Percentiles rank a stretch among this genome's conserved stretches.
Evolutionary conservation across 1,140 invertebrate genomes (phyloP).

Genomic region (Ceratosolen solmsi): DNA sequence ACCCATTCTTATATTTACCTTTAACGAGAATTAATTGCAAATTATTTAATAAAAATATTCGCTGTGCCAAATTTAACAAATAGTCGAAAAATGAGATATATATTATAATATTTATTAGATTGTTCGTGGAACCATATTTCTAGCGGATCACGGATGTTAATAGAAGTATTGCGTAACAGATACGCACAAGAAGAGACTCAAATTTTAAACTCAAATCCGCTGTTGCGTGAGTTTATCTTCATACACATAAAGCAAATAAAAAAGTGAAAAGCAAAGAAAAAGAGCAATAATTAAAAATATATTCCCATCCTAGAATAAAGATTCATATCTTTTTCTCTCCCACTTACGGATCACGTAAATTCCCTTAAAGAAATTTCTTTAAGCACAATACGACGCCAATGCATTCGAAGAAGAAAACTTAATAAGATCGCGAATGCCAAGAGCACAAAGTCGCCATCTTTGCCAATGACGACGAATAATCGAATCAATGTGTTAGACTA

Average conservation of each 20-base stretch:
- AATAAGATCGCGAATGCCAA: slow-evolving; percentile 20
- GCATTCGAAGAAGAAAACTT: neutral
- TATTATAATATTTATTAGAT: neutral
- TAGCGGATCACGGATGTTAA: slow-evolving; percentile 73
- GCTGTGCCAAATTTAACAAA: too few species aligned
- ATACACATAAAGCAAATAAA: neutral
- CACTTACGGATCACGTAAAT: too few species aligned
- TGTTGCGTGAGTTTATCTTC: neutral
- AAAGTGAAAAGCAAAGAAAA: neutral
- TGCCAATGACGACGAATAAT: neutral
- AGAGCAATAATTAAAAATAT: slow-evolving; percentile 22
- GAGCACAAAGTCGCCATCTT: slow-evolving; percentile 31
- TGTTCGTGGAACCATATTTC: slow-evolving; percentile 65
- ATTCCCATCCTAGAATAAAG: neutral
- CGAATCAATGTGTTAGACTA: neutral
- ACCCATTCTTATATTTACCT: too few species aligned
- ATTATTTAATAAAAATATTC: too few species aligned
- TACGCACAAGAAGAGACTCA: slow-evolving; percentile 56
- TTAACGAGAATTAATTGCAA: too few species aligned
- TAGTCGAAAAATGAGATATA: too few species aligned
- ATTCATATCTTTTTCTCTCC: neutral
- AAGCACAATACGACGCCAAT: neutral
- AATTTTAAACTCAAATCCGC: neutral
- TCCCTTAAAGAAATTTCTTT: neutral
- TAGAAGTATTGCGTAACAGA: slow-evolving; percentile 73